These are phyloP conservation scores for Drosophila gaucha DNA, from an alignment of 2,888 invertebrate genomes.

Conservation along the genomic window DNA sequence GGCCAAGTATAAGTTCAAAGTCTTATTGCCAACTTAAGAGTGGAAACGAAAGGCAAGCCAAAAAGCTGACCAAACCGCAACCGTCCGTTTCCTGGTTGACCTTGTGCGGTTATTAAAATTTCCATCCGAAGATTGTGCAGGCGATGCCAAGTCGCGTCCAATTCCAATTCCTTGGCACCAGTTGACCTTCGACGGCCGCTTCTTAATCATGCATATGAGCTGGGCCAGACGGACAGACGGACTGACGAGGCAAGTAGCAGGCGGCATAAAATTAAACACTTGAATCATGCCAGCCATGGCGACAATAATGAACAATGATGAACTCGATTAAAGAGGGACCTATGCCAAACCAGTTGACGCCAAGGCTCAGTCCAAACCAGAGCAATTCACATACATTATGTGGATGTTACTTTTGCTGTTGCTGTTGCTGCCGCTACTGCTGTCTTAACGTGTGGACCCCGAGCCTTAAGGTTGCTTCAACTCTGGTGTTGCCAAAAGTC, in stretches of 20 bases:
- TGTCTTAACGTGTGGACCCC: constrained; percentile 49
- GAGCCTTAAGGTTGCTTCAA: constrained; percentile 19
- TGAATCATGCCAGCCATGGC: constrained; percentile 68
- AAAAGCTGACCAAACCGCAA: constrained; percentile 67
- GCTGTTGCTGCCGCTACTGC: constrained; percentile 1
- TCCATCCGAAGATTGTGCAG: constrained; percentile 70
- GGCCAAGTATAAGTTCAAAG: constrained; percentile 31
- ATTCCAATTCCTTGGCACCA: constrained; percentile 78
- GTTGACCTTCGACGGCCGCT: constrained; percentile 70
- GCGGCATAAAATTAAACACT: constrained; percentile 79
- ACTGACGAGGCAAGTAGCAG: constrained; percentile 49
- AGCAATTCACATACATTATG: constrained; percentile 36
- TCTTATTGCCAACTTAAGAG: constrained; percentile 31
- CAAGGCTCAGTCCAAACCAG: constrained; percentile 45
- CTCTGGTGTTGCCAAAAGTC: constrained; percentile 62
- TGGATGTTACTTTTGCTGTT: constrained; percentile 27
- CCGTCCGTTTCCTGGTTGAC: constrained; percentile 70
- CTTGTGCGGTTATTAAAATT: constrained; percentile 78
- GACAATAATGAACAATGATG: constrained; percentile 79
- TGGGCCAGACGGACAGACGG: constrained; percentile 1
- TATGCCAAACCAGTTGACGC: constrained; percentile 64
- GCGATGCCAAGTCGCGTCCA: constrained; percentile 44
- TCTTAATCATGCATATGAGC: constrained; percentile 70
- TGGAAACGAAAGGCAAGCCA: constrained; percentile 61
- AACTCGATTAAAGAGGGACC: constrained; percentile 72